Evolutionary conservation across 2,113 vertebrate genomes (phyloP).

Genomic region (Perognathus longimembris): DNA sequence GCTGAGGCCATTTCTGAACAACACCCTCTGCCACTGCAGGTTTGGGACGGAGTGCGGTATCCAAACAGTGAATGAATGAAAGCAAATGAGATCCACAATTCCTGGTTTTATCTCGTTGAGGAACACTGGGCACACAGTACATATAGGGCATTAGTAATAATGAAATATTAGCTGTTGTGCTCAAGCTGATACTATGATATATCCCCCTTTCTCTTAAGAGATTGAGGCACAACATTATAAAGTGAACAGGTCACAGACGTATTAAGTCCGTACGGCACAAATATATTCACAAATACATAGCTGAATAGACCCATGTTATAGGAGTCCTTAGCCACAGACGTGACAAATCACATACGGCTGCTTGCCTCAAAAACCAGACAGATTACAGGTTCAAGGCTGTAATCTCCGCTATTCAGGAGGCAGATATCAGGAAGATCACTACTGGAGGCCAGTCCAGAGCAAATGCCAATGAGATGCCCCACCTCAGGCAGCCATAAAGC

Average conservation of each 20-base stretch:
- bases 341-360: background rate
- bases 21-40: background rate
- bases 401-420: too few species aligned
- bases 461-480: too few species aligned
- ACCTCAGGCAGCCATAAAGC: too few species aligned
- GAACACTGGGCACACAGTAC: background rate
- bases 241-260: slow-evolving; percentile 1
- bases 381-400: too few species aligned
- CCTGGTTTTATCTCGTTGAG: background rate
- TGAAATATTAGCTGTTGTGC: background rate
- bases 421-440: too few species aligned
- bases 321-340: background rate
- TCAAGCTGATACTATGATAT: background rate
- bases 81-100: slow-evolving; percentile 2
- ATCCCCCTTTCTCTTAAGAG: background rate
- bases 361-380: background rate
- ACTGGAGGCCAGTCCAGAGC: too few species aligned
- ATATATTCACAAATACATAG: background rate
- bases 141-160: background rate
- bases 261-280: background rate
- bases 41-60: background rate
- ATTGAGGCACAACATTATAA: background rate
- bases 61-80: slow-evolving; percentile 41
- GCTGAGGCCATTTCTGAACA: background rate
- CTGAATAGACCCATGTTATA: background rate